phyloP scores from a whole-genome alignment of 23 tunicate genomes.

The Diplosoma virens region DNA sequence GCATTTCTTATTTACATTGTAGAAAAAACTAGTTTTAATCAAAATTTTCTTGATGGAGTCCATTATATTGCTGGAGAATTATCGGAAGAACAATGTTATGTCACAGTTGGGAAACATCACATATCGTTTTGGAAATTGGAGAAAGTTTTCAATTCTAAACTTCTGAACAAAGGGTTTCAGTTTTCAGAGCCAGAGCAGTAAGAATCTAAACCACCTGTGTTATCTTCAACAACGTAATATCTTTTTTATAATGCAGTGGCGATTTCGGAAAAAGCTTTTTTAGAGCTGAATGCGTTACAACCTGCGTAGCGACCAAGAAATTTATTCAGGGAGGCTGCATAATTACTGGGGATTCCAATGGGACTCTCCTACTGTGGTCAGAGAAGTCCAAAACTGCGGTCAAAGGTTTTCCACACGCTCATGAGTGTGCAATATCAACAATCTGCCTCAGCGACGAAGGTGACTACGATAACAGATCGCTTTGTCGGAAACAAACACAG shows the following conservation, averaged over 20 bases:
- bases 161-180: conserved; percentile 19
- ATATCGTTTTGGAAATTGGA: conserved; percentile 61
- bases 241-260: conserved; percentile 35
- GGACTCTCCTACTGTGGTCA: conserved; percentile 76
- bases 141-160: too few species aligned
- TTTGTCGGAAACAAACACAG: too few species aligned
- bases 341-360: conserved; percentile 80
- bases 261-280: conserved; percentile 57
- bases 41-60: too few species aligned
- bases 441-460: conserved; percentile 35
- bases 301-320: conserved; percentile 32
- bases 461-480: too few species aligned
- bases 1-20: too few species aligned
- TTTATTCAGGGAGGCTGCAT: conserved; percentile 19
- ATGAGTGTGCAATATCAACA: conserved; percentile 69
- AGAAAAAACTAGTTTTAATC: too few species aligned
- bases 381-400: conserved; percentile 36
- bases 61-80: conserved; percentile 29
- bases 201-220: too few species aligned
- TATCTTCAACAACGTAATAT: not conserved
- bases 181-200: conserved; percentile 52
- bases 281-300: conserved; percentile 53
- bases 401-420: conserved; percentile 67
- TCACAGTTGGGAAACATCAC: conserved; percentile 65
- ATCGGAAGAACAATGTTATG: conserved; percentile 21